Percentiles rank a stretch among this genome's conserved stretches.
Conservation (phyloP, 2,888 invertebrate species). For the Patella depressa region DNA sequence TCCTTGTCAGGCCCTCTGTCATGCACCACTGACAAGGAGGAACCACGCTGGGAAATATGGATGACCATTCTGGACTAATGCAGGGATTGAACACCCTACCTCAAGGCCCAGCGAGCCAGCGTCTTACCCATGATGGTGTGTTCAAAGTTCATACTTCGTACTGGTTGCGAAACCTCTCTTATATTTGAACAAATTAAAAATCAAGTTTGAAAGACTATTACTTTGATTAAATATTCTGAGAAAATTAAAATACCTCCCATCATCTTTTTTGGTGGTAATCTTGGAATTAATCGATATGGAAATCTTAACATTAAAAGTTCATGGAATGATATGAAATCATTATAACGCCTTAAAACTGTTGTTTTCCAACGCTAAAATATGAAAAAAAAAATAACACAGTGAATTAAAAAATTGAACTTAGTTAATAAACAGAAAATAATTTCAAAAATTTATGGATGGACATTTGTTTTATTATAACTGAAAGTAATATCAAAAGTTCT, state of each 20-base stretch:
- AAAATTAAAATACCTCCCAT: slow-evolving; percentile 62
- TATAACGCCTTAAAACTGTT: slow-evolving; percentile 70
- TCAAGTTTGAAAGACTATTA: not conserved
- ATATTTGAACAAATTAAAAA: not conserved
- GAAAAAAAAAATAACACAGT: no score
- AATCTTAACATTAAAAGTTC: slow-evolving; percentile 69
- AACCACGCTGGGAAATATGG: no score
- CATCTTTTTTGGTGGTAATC: slow-evolving; percentile 72
- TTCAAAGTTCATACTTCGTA: not conserved
- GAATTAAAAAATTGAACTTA: no score
- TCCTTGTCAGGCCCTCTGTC: no score
- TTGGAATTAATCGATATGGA: slow-evolving; percentile 70
- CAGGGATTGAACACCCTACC: no score
- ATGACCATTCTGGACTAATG: no score
- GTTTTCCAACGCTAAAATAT: slow-evolving; percentile 65
- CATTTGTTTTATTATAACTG: not conserved
- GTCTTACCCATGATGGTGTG: not conserved
- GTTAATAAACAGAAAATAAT: no score
- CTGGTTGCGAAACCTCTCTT: not conserved
- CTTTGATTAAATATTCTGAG: slow-evolving; percentile 11
- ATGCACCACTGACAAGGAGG: no score
- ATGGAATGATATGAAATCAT: slow-evolving; percentile 71
- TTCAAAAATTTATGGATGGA: no score
- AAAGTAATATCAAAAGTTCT: not conserved
- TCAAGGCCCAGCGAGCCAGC: no score